phyloP scores from a whole-genome alignment of 2,113 vertebrate genomes.

The Herpailurus yagouaroundi region DNA sequence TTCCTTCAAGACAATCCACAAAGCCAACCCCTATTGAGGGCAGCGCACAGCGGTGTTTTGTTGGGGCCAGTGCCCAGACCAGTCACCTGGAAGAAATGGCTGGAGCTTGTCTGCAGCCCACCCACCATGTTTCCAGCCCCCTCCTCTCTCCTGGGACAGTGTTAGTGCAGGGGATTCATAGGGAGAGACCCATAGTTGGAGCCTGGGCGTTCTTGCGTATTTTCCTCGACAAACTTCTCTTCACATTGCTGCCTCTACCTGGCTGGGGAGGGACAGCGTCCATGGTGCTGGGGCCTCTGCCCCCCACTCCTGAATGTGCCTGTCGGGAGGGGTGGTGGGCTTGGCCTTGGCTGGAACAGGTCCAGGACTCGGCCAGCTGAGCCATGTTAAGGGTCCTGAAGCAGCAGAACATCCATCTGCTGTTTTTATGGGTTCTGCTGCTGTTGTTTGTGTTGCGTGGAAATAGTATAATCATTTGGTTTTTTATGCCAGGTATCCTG shows the following conservation, averaged over 20 bases:
- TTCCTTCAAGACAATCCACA: too few species aligned
- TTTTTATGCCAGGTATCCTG: background rate
- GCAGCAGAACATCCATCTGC: background rate
- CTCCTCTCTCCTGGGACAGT: background rate
- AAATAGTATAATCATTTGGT: background rate
- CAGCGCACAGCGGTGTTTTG: rapidly evolving
- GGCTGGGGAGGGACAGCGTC: background rate
- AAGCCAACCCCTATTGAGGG: background rate
- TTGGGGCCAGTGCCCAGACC: background rate
- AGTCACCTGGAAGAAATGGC: background rate
- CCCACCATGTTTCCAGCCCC: too few species aligned
- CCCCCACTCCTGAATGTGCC: background rate
- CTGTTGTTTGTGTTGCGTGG: background rate
- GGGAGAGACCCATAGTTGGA: too few species aligned
- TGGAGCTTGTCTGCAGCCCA: rapidly evolving
- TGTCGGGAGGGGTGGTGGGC: rapidly evolving
- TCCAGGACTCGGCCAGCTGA: rapidly evolving
- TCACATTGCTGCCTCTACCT: background rate
- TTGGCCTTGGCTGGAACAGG: background rate
- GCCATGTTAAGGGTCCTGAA: background rate
- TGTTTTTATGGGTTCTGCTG: background rate
- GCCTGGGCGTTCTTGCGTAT: background rate
- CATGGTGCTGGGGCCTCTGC: background rate
- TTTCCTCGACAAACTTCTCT: background rate
- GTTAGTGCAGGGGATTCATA: background rate